phyloP scores from a whole-genome alignment of 2,797 vertebrate genomes.

The Sylvilagus floridanus region DNA sequence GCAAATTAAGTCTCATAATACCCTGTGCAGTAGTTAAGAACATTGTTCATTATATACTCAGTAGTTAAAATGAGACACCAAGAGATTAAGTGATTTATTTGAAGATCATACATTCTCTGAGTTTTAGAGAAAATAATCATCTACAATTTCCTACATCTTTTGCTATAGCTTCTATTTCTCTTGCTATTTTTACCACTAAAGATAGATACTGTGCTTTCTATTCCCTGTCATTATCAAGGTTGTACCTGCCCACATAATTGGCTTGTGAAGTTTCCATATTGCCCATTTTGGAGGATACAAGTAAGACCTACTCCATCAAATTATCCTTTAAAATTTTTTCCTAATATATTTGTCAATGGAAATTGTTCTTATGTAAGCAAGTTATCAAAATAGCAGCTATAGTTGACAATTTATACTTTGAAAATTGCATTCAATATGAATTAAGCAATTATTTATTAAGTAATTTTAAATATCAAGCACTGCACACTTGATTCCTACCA shows the following conservation, averaged over 20 bases:
- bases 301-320: neutral
- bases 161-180: slow-evolving; percentile 36
- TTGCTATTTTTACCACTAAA: neutral
- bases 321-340: slow-evolving; percentile 20
- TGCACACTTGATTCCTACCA: slow-evolving; percentile 3
- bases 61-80: slow-evolving; percentile 77
- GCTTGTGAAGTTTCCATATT: neutral
- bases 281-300: neutral
- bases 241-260: neutral
- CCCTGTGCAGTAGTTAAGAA: slow-evolving; percentile 77
- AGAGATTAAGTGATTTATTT: slow-evolving; percentile 80
- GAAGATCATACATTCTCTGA: slow-evolving; percentile 64
- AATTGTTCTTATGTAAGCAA: neutral
- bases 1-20: slow-evolving; percentile 82
- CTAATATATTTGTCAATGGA: neutral
- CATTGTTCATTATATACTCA: slow-evolving; percentile 81
- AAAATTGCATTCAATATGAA: slow-evolving; percentile 57
- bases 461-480: slow-evolving; percentile 23
- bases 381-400: slow-evolving; percentile 46
- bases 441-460: slow-evolving; percentile 69
- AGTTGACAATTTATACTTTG: slow-evolving; percentile 61
- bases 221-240: neutral
- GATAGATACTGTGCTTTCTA: neutral
- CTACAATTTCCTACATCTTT: slow-evolving; percentile 61
- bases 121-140: neutral